Base-by-base conservation (phyloP, 2,113 vertebrate genomes). In the Anthoscopus minutus region DNA sequence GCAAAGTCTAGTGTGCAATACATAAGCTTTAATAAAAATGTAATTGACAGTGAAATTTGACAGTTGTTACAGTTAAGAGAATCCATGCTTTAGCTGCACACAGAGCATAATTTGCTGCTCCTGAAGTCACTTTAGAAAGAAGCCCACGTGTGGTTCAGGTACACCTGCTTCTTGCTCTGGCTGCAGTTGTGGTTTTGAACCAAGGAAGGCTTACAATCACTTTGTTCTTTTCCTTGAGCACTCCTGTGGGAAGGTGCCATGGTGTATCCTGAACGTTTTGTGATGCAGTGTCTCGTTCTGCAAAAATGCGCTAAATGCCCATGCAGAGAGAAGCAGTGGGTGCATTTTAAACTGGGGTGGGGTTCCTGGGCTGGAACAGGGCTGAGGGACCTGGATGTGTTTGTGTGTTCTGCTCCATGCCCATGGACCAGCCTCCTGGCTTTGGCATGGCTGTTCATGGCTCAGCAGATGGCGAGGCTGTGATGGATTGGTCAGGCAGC, bases 31-130 rank as follows among this genome's bases (percentile, higher is more conserved):
- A 96, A 94, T 94, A 94, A 86, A 93, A 94, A 85, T 19, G 35
- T 90, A 94, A 83, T 91, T 94, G 96, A 91, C 83, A 86, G 83
- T 89, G 91, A 88, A 90, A 93, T 40, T 40, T 96, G 92, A 69
- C 92, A 92, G 86, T 93, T 89, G 67, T 81, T 96, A 19, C 23
- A 25, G 69, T 89, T 38, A n/a, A 82, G 82, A 25, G 74, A 76
- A 30, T 73, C 31, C 54, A 23, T 88, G 4, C 42, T 62, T 61
- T 65, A 81, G 81, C 69, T 85, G 74, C 33, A 31, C 16, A 21
- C 15, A 65, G 51, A 86, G 30, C 48, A 38, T 62, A 1, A 0
- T 44, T 50, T 70, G 37, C 72, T 8, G 16, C 31, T 81, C 33
- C 30, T 62, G 17, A 72, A 69, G 81, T 66, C 48, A 10, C 13